Percentiles rank a stretch among this genome's conserved stretches.
Conservation (phyloP, 2,113 vertebrate species). For the Bujurquina vittata region DNA sequence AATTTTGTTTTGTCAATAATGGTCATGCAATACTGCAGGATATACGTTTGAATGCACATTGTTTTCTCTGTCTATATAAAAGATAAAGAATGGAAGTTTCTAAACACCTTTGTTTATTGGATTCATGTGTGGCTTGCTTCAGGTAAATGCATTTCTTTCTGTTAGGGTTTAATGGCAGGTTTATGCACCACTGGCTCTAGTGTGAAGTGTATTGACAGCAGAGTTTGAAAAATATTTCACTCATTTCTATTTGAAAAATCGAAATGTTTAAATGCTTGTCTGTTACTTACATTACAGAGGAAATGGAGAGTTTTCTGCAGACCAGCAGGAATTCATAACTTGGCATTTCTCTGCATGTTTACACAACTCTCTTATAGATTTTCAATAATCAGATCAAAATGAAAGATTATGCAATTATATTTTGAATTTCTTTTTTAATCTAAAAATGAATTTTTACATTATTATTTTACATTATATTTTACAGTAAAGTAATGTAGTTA, state of each 20-base stretch:
- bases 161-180: neutral
- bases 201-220: neutral
- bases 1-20: neutral
- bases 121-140: neutral
- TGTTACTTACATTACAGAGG: neutral
- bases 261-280: neutral
- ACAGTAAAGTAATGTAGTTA: neutral
- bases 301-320: neutral
- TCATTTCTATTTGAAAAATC: conserved; percentile 1
- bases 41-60: neutral
- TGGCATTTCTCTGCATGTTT: neutral
- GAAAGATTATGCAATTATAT: neutral
- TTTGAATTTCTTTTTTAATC: neutral
- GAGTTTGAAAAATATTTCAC: neutral
- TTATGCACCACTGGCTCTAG: neutral
- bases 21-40: neutral
- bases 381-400: neutral
- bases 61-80: neutral
- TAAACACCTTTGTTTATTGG: neutral
- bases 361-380: neutral
- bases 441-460: neutral
- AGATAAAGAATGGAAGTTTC: neutral
- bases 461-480: conserved; percentile 2
- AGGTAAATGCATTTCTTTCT: neutral
- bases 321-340: neutral